phyloP scores from a whole-genome alignment of 2,888 invertebrate species.

The Digitonthophagus gazella region DNA sequence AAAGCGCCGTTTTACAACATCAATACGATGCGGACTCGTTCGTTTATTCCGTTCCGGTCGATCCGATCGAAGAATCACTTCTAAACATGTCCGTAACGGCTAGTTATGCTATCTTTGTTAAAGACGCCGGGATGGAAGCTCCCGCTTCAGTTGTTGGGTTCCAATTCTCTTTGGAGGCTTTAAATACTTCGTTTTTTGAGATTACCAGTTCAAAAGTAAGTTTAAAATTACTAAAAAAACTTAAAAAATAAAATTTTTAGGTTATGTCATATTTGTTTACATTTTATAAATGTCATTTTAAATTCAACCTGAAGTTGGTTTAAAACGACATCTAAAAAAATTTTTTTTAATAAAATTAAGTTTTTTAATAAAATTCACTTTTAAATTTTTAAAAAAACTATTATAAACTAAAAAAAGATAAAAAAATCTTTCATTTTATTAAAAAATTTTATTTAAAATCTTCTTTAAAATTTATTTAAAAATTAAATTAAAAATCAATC shows the following conservation, averaged over 20 bases:
- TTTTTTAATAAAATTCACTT: too few species aligned
- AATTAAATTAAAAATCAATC: too few species aligned
- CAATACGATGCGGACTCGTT: slow-evolving; percentile 73
- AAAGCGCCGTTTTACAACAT: slow-evolving; percentile 83
- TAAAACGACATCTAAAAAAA: too few species aligned
- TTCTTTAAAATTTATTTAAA: too few species aligned
- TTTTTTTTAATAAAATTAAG: too few species aligned
- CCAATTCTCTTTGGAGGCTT: slow-evolving; percentile 71
- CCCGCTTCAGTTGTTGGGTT: slow-evolving; percentile 89
- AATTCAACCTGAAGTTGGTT: neutral
- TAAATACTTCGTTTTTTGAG: slow-evolving; percentile 68
- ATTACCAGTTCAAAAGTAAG: slow-evolving; percentile 53
- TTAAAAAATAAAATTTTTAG: too few species aligned
- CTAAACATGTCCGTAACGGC: slow-evolving; percentile 71
- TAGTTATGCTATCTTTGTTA: slow-evolving; percentile 80
- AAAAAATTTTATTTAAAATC: too few species aligned
- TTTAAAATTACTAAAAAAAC: too few species aligned
- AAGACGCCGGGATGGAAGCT: slow-evolving; percentile 71
- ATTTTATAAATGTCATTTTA: neutral
- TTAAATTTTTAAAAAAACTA: too few species aligned
- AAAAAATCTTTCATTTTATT: too few species aligned
- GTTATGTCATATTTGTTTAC: too few species aligned
- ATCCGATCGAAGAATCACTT: slow-evolving; percentile 40
- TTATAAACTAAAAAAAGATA: too few species aligned
- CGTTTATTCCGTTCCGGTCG: slow-evolving; percentile 74